Evolutionary conservation across 2,113 vertebrate genomes (phyloP), one percentile per base, ranked within the genome.

Genomic region (Haemorhous mexicanus): DNA sequence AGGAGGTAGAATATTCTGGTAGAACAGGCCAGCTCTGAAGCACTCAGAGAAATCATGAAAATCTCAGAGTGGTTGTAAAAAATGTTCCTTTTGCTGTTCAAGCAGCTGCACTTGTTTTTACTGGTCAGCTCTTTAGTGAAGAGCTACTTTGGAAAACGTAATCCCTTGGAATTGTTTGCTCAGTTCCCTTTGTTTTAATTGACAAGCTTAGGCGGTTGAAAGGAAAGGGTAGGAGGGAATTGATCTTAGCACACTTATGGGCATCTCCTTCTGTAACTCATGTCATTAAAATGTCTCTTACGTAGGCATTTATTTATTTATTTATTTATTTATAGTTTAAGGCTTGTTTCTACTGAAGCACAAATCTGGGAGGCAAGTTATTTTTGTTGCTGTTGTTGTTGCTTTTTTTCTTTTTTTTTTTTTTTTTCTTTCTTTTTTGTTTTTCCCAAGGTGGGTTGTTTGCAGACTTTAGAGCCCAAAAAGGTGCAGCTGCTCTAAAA

Each of bases 401-500:
- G 52, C 17, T 30, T 53, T 50, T 84, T 58, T 16, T n/a, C 47
- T 61, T 9, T 7, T 9, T 14, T 33, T 44, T 37, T 75, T 75
- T n/a, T 37, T n/a, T n/a, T 64, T 33, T 39, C n/a, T 39, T 73
- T 43, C 12, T 33, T 74, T 74, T 66, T 85, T 75, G 19, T 85
- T 64, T 80, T 43, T 33, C 75, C 68, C 69, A 49, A 86, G 79
- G 83, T 44, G 1, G 28, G 53, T 81, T 93, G 92, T 97, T 96
- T 95, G 94, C 95, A 84, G 94, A 89, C 92, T 95, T 94, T 49
- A 58, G 90, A 90, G 79, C 88, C 83, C 79, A 50, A 93, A 84
- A 94, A 94, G 85, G 76, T 84, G 80, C 83, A 96, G 93, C 92
- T 53, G 68, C 88, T 90, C 92, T 96, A 90, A 96, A 94, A 96